A percentile compares a stretch with the other conserved stretches of the same genome.
Conservation (phyloP, 2,888 invertebrate species). For the Diloba caeruleocephala region DNA sequence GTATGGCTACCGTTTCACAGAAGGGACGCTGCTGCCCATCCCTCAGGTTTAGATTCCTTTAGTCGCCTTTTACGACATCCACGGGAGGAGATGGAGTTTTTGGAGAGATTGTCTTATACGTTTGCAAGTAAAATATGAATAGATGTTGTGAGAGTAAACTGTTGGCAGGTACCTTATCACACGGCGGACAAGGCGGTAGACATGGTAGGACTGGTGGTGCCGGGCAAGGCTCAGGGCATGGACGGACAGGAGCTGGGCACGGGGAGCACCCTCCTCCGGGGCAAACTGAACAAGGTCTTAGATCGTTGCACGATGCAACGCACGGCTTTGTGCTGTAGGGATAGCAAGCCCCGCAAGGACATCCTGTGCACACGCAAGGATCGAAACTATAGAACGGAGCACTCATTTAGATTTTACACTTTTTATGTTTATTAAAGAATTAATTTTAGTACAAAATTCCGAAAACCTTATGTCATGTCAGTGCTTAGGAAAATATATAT, state of each 20-base stretch:
- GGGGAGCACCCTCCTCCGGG: conserved; percentile 84
- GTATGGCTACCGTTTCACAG: no score
- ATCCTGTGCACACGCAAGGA: conserved; percentile 78
- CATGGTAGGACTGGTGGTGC: conserved; percentile 74
- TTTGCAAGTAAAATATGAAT: conserved; percentile 5
- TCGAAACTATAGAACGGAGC: conserved; percentile 84
- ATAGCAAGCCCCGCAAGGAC: conserved; percentile 81
- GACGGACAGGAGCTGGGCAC: conserved; percentile 82
- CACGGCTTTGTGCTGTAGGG: conserved; percentile 81
- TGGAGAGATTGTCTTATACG: no score
- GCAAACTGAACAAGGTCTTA: conserved; percentile 77
- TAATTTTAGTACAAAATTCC: conserved; percentile 20
- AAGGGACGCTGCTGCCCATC: no score
- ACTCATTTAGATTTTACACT: conserved; percentile 74
- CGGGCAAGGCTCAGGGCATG: conserved; percentile 76
- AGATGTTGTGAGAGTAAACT: conserved; percentile 3
- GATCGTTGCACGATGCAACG: conserved; percentile 72
- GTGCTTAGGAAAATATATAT: conserved; percentile 17
- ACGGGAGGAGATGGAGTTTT: no score
- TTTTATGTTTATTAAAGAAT: conserved; percentile 55
- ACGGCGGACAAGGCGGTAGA: conserved; percentile 79
- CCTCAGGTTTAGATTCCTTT: no score
- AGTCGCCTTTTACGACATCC: no score
- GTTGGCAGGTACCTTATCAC: conserved; percentile 78
- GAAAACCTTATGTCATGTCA: conserved; percentile 14